Percentiles rank a stretch among this genome's conserved stretches.
Evolutionary conservation across 2,113 vertebrate genomes (phyloP).

Genomic region (Poicephalus gulielmi): DNA sequence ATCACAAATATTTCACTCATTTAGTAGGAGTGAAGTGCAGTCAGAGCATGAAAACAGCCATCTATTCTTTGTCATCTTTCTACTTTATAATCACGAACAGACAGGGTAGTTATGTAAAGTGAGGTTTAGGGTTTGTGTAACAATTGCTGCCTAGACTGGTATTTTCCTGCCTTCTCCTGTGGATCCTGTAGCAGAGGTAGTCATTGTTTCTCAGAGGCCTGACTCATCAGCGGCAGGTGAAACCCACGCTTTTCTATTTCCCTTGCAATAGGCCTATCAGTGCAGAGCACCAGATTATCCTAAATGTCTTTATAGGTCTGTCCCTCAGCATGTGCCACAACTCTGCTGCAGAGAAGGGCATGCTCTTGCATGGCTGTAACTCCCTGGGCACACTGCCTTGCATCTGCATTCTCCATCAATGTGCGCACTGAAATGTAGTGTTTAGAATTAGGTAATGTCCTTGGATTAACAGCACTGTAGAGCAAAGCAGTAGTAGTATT

Average conservation of each 20-base stretch:
- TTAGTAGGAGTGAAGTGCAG: slow-evolving; percentile 19
- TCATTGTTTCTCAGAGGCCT: not conserved
- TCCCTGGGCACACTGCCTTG: not conserved
- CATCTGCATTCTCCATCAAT: not conserved
- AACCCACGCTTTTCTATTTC: accelerated
- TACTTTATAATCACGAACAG: not conserved
- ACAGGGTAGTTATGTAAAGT: not conserved
- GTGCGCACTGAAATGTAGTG: not conserved
- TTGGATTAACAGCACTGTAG: not conserved
- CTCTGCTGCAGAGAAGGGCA: not conserved
- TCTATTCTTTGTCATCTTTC: not conserved
- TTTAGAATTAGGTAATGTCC: not conserved
- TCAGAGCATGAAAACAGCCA: slow-evolving; percentile 8
- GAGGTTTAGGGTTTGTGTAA: not conserved
- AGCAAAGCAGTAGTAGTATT: not conserved
- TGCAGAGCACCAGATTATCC: not conserved
- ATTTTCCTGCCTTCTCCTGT: not conserved
- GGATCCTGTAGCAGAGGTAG: not conserved
- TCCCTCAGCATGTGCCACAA: not conserved
- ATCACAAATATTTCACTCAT: not conserved
- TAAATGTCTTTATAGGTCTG: not conserved
- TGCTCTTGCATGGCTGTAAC: not conserved
- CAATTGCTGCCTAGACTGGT: not conserved
- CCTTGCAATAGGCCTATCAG: not conserved
- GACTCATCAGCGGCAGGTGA: not conserved